Conservation (phyloP, 1,140 invertebrate genomes). For the Aethina tumida region DNA sequence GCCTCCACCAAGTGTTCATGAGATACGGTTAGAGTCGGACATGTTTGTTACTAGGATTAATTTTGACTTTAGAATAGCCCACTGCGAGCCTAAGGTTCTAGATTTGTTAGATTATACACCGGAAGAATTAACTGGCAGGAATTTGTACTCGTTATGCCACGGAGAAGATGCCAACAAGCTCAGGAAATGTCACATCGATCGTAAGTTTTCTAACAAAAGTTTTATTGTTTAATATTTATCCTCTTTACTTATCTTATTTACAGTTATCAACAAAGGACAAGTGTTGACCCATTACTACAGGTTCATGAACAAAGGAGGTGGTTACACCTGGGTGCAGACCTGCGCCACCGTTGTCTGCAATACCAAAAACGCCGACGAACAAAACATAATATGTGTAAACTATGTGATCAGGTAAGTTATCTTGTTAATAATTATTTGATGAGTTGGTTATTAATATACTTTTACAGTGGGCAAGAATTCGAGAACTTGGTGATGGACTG, state of each 20-base stretch:
- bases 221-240: constrained; percentile 5
- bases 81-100: constrained; percentile 93
- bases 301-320: constrained; percentile 90
- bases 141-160: constrained; percentile 88
- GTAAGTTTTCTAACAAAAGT: constrained; percentile 53
- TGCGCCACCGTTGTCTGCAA: constrained; percentile 94
- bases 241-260: constrained; percentile 13
- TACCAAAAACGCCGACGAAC: constrained; percentile 89
- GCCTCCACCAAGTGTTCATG: constrained; percentile 91
- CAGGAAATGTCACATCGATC: constrained; percentile 83
- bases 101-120: constrained; percentile 87
- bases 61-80: constrained; percentile 92
- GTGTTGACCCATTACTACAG: constrained; percentile 93
- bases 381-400: constrained; percentile 93
- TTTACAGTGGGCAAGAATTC: constrained; percentile 79
- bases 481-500: constrained; percentile 86
- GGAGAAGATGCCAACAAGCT: constrained; percentile 90
- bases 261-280: constrained; percentile 94
- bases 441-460: constrained; percentile 4
- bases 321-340: constrained; percentile 92
- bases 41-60: constrained; percentile 95
- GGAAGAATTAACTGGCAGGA: constrained; percentile 88
- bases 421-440: constrained; percentile 9
- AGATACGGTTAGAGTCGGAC: constrained; percentile 89
- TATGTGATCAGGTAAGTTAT: constrained; percentile 76